phyloP scores from a whole-genome alignment of 2,888 invertebrate genomes.

The Falcaria lacertinaria region DNA sequence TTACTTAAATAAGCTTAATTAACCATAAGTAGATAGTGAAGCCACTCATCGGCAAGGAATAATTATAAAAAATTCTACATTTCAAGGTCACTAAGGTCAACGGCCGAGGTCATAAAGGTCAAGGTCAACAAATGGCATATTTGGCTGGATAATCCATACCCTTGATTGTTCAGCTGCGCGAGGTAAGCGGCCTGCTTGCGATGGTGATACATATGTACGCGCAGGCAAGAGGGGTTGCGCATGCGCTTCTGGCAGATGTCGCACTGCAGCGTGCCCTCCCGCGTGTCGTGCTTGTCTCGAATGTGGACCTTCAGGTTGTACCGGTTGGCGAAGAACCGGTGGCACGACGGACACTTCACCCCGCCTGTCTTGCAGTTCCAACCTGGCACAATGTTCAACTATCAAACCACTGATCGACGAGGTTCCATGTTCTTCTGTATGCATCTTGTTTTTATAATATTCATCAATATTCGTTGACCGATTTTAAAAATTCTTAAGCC shows the following conservation, averaged over 20 bases:
- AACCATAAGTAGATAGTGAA: too few relatives aligned
- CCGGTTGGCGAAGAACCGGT: slow-evolving; percentile 82
- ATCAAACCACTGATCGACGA: too few relatives aligned
- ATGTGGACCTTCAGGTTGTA: slow-evolving; percentile 86
- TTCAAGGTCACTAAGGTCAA: too few relatives aligned
- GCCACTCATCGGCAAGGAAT: too few relatives aligned
- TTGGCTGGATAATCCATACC: slow-evolving; percentile 32
- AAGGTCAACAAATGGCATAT: too few relatives aligned
- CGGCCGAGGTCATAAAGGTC: too few relatives aligned
- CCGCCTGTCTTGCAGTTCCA: slow-evolving; percentile 75
- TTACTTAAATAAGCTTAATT: too few relatives aligned
- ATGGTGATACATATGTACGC: slow-evolving; percentile 83
- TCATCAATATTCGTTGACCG: too few relatives aligned
- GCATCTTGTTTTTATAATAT: too few relatives aligned
- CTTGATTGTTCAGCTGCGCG: slow-evolving; percentile 56
- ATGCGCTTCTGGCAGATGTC: slow-evolving; percentile 84
- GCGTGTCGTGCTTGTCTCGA: slow-evolving; percentile 84
- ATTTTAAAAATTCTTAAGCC: too few relatives aligned
- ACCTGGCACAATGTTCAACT: slow-evolving; percentile 27
- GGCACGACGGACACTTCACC: slow-evolving; percentile 82
- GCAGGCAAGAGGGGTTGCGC: slow-evolving; percentile 81
- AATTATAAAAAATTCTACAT: too few relatives aligned
- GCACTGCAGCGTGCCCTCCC: slow-evolving; percentile 83
- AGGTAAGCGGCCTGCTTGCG: slow-evolving; percentile 79
- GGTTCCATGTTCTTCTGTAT: too few relatives aligned